Percentiles rank a stretch among this genome's conserved stretches.
Conservation (phyloP, 2,113 vertebrate genomes). For the Brachypteracias leptosomus region DNA sequence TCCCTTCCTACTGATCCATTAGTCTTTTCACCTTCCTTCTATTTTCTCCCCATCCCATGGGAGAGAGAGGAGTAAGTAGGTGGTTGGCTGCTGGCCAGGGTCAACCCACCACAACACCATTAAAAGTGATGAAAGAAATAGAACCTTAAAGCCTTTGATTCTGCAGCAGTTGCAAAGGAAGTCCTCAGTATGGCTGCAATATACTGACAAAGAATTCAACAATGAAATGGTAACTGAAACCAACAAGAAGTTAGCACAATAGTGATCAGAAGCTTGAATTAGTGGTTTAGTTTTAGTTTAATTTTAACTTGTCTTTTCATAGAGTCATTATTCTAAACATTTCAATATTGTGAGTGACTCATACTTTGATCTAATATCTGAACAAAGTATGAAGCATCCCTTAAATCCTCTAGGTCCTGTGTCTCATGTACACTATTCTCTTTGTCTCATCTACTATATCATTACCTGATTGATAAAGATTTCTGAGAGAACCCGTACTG, state of each 20-base stretch:
- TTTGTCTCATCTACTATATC: not conserved
- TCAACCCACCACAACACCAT: not conserved
- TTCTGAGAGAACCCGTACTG: not conserved
- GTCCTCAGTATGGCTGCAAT: not conserved
- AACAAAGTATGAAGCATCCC: not conserved
- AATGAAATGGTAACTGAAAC: not conserved
- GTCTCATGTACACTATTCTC: not conserved
- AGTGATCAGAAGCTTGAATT: not conserved
- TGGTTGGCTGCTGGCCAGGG: not conserved
- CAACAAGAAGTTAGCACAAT: not conserved
- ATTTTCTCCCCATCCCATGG: not conserved
- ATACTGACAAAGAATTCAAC: not conserved
- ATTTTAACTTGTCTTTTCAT: not conserved
- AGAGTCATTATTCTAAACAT: not conserved
- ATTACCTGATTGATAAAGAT: not conserved
- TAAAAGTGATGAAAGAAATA: not conserved
- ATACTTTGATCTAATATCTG: not conserved
- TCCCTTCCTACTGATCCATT: not conserved
- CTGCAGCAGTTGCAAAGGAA: not conserved
- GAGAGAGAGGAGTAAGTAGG: not conserved
- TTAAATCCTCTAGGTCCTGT: not conserved
- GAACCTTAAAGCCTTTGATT: not conserved
- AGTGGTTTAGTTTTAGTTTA: not conserved
- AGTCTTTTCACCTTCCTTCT: not conserved
- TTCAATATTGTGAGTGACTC: not conserved